Base-by-base conservation (phyloP, 2,113 vertebrate species). In the Leptobrachium leishanense region DNA sequence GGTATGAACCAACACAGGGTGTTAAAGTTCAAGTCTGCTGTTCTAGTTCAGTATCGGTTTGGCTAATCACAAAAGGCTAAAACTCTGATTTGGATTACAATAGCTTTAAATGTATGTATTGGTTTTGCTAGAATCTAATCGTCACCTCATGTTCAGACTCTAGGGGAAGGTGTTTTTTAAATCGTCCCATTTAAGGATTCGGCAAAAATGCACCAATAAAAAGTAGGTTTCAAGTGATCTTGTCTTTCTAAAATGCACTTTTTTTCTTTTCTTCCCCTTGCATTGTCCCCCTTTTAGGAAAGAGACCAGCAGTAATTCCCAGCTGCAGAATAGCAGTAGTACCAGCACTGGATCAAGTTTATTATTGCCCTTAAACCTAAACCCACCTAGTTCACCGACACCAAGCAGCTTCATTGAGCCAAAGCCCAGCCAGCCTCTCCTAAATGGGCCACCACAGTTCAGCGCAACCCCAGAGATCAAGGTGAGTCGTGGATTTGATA, bases 391-490 rank as follows among this genome's bases (percentile, higher is more conserved):
- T 84, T 97, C 95, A 71, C 95, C 95, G 2, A 95, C 95, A 2
- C 95, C 95, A 67, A 94, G 91, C 66, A 94, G 91, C 66, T 97
- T 96, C 85, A 93, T 92, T 15, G 96, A 97, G 79, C 91, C 93
- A 89, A 96, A 95, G 88, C 89, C 93, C 0, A 91, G 92, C 54
- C 91, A 94, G 65, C 87, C 92, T 72, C 91, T 96, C 46, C 92
- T 96, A 77, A 97, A 96, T 0, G 95, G 95, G 53, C 95, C 96
- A 2, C 95, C 94, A 7, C 95, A 94, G 82, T 97, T 95, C 85
- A 92, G 92, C 64, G 86, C 92, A 13, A 82, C 91, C 5, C 94
- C 95, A 0, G 91, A 91, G 74, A 94, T 95, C 85, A 96, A 97
- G 95, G 96, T 90, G 74, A 82, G 50, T 6, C 8, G 46, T 5